Conservation (phyloP, 2,888 invertebrate species). For the Amphipoea lucens region DNA sequence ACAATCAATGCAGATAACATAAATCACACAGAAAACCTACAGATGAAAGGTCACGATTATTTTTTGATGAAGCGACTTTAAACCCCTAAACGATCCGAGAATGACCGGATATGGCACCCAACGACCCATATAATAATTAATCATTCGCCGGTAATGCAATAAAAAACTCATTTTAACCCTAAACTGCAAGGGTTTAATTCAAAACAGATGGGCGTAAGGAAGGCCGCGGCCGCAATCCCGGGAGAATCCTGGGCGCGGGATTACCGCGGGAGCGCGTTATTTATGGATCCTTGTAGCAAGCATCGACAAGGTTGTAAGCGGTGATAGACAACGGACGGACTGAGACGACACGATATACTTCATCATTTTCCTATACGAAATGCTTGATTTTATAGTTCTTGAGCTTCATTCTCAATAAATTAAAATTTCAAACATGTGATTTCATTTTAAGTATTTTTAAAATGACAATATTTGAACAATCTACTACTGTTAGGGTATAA, state of each 20-base stretch:
- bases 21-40: slow-evolving; percentile 2
- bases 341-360: neutral
- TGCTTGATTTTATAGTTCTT: neutral
- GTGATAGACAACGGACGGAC: neutral
- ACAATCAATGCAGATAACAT: neutral
- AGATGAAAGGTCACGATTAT: slow-evolving; percentile 8
- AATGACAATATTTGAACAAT: neutral
- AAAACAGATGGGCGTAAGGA: slow-evolving; percentile 53
- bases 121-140: slow-evolving; percentile 37
- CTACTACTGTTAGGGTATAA: neutral
- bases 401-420: neutral
- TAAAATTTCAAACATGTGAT: neutral
- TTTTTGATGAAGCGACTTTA: slow-evolving; percentile 12
- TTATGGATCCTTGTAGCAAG: slow-evolving; percentile 30
- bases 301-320: slow-evolving; percentile 29
- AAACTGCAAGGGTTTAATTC: slow-evolving; percentile 54
- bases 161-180: slow-evolving; percentile 54
- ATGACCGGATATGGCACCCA: slow-evolving; percentile 1
- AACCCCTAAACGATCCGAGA: slow-evolving; percentile 14
- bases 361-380: neutral
- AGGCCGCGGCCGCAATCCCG: slow-evolving; percentile 42
- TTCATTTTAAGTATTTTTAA: neutral
- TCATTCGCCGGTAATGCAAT: slow-evolving; percentile 56
- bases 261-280: slow-evolving; percentile 25
- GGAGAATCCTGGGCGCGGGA: slow-evolving; percentile 19